Conservation (phyloP, 2,888 invertebrate species). For the Limnephilus lunatus region DNA sequence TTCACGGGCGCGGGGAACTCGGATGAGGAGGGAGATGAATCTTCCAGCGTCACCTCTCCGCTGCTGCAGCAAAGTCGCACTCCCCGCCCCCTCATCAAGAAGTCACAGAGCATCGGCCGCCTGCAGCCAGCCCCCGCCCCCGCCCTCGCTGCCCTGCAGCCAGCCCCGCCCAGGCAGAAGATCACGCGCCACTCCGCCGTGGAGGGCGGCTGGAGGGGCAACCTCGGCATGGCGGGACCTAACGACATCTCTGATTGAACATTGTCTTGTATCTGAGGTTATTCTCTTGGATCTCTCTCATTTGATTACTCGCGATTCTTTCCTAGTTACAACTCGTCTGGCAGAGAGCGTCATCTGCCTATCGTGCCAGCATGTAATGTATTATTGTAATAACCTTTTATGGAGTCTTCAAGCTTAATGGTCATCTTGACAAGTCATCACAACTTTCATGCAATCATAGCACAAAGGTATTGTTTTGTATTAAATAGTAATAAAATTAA, state of each 20-base stretch:
- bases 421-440: neutral
- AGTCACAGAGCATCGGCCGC: constrained; percentile 68
- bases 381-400: neutral
- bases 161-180: constrained; percentile 71
- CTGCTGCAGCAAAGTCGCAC: constrained; percentile 73
- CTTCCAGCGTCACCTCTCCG: constrained; percentile 82
- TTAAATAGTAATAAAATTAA: neutral
- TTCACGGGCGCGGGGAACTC: constrained; percentile 77
- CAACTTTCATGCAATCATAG: neutral
- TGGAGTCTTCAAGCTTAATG: neutral
- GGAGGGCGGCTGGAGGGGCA: constrained; percentile 72
- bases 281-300: neutral
- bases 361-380: neutral
- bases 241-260: constrained; percentile 74
- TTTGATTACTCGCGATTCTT: too few relatives aligned
- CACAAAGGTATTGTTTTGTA: neutral
- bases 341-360: neutral
- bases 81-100: constrained; percentile 70
- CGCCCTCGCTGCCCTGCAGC: neutral
- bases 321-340: too few relatives aligned
- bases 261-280: neutral
- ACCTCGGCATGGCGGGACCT: constrained; percentile 72
- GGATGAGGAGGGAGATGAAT: constrained; percentile 79
- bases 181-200: constrained; percentile 74
- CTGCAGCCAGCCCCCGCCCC: constrained; percentile 44